Base-by-base conservation (phyloP, 2,797 vertebrate genomes). In the Danio aesculapii region DNA sequence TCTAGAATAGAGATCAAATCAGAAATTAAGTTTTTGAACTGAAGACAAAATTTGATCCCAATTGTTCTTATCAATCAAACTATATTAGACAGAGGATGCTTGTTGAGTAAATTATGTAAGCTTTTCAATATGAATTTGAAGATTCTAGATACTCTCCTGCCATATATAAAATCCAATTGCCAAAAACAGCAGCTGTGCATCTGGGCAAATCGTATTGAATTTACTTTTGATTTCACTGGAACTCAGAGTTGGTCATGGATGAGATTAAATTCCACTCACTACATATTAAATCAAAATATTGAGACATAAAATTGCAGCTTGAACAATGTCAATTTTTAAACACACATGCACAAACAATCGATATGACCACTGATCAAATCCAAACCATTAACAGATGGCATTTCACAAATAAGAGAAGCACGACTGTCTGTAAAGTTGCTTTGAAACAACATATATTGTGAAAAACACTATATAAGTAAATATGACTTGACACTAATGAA, bases 401-500 rank as follows among this genome's bases (percentile, higher is more conserved):
- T 47, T 12, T 13, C 3, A 21, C 1, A 11, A 2, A 64, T 64
- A 6, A 30, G 1, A 30, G 30, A 30, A n/a, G 21, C 6, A 39
- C 16, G 13, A 69, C 6, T 30, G 1, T 30, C 30, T 30, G 30
- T 30, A 30, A 30, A 30, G 30, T 30, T 30, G 30, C 30, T 30
- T 30, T 30, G 30, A 41, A 41, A 52, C 12, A 1, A 52, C 9
- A 12, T 52, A 13, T 39, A n/a, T 69, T 12, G 6, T 39, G 10
- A 71, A 19, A 71, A 57, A 16, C 39, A 41, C 11, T 71, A 41
- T 6, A 57, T n/a, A 14, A 58, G 55, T 58, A 72, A 46, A 58
- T 58, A 9, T 21, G 11, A 44, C 7, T 57, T 57, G 10, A 57
- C 17, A 30, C 10, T 6, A 52, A 14, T 4, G 4, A 39, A 16